These are phyloP conservation scores for Etheostoma perlongum DNA, from an alignment of 2,797 vertebrate genomes.

Conservation along the genomic window DNA sequence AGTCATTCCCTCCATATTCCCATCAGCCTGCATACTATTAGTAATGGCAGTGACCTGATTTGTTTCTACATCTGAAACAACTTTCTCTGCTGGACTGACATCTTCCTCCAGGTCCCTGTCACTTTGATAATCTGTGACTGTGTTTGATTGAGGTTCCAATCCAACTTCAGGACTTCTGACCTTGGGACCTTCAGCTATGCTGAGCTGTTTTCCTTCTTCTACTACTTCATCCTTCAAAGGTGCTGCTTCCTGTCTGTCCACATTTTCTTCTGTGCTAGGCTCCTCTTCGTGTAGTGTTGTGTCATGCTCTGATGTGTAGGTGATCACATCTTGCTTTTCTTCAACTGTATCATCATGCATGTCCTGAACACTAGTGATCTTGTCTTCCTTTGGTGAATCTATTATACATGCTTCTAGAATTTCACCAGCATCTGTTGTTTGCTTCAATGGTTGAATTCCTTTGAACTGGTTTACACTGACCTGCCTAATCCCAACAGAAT, in stretches of 20 bases:
- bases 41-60: not conserved
- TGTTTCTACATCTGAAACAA: conserved; percentile 10
- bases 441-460: conserved; percentile 28
- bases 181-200: conserved; percentile 12
- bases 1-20: not conserved
- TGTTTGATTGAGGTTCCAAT: conserved; percentile 5
- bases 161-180: not conserved
- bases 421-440: conserved; percentile 40
- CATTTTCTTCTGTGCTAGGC: not conserved
- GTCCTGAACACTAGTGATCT: not conserved
- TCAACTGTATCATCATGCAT: not conserved
- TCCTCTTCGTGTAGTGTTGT: not conserved
- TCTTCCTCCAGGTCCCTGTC: conserved; percentile 1
- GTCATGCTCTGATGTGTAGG: not conserved
- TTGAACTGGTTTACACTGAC: conserved; percentile 26
- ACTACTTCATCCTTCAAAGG: conserved; percentile 2
- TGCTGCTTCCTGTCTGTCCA: not conserved
- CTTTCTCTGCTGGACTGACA: not conserved
- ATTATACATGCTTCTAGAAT: conserved; percentile 1
- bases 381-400: conserved; percentile 11
- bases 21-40: conserved; percentile 16
- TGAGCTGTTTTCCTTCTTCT: not conserved
- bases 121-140: conserved; percentile 13
- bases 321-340: conserved; percentile 6
- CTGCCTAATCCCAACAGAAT: conserved; percentile 7